These are phyloP conservation scores for Enteromius radiatus DNA, from an alignment of 2,797 vertebrate genomes.

Conservation along the genomic window DNA sequence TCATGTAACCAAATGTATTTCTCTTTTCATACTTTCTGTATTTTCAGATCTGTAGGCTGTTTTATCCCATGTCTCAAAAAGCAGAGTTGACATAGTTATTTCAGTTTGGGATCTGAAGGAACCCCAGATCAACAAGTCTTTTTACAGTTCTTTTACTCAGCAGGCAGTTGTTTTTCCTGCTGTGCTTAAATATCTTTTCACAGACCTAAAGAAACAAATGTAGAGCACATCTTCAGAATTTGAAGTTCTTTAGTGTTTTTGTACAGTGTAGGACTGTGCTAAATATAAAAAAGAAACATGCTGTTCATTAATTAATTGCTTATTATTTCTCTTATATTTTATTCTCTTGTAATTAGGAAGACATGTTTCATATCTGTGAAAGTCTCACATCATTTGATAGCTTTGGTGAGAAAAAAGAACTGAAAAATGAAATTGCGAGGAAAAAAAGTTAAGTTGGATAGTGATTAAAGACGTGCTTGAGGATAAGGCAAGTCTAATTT, in stretches of 20 bases:
- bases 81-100: not conserved
- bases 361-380: not conserved
- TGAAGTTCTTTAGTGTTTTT: not conserved
- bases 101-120: conserved; percentile 7
- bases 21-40: not conserved
- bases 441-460: not conserved
- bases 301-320: conserved; percentile 2
- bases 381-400: not conserved
- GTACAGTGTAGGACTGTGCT: not conserved
- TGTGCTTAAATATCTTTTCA: conserved; percentile 27
- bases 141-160: conserved; percentile 4
- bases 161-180: conserved; percentile 13
- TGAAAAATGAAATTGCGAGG: not conserved
- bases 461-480: conserved; percentile 36
- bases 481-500: conserved; percentile 64
- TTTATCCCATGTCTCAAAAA: not conserved
- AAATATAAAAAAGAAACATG: not conserved
- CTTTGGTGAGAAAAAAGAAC: not conserved
- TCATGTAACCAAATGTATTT: not conserved
- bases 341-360: conserved; percentile 3
- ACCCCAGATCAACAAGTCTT: conserved; percentile 8
- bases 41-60: not conserved
- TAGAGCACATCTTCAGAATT: not conserved
- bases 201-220: conserved; percentile 16
- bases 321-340: not conserved